Base-by-base conservation (phyloP, 2,797 vertebrate species). In the Siniperca scherzeri region DNA sequence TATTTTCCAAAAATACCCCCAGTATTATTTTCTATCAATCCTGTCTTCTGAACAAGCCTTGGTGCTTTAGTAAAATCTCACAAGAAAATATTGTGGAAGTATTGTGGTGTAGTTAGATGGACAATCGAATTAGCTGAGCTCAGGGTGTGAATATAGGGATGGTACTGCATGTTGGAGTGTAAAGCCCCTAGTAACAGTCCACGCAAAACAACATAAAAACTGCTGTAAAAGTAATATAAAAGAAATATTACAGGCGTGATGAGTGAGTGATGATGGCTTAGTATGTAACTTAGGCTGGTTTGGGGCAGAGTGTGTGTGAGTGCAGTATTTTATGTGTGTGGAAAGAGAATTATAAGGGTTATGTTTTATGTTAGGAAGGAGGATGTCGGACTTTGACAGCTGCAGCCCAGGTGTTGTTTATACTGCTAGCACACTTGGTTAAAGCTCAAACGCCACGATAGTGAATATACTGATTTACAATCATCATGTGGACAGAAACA, bases 1-100 rank as follows among this genome's bases (percentile, higher is more conserved):
- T 36, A 0, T 55, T 67, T 65, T 64, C 77, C 65, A 71, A 80
- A 88, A 81, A 83, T 83, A 74, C 21, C 9, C n/a, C 12, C 27
- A 6, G 36, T 61, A 33, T 74, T 74, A 60, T 46, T 86, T 77
- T 55, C 12, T 6, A 52, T 74, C n/a, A 67, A 5, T 67, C 5
- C 21, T 50, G 25, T 77, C 66, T 74, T 52, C 60, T 71, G n/a
- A 74, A 55, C 50, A 27, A 64, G 56, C 53, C 5, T 25, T 25
- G 8, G 40, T 38, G 46, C 53, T 68, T 22, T 5, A 3, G n/a
- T 27, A 25, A 75, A 80, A 77, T 72, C 62, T 61, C 36, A 9
- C 19, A 40, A 61, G 36, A 66, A 53, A 42, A 56, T 57, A 11
- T 21, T 16, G 40, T 21, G 22, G 21, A 48, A 79, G 60, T 56